phyloP scores from a whole-genome alignment of 2,113 vertebrate genomes.

The Okapia johnstoni region DNA sequence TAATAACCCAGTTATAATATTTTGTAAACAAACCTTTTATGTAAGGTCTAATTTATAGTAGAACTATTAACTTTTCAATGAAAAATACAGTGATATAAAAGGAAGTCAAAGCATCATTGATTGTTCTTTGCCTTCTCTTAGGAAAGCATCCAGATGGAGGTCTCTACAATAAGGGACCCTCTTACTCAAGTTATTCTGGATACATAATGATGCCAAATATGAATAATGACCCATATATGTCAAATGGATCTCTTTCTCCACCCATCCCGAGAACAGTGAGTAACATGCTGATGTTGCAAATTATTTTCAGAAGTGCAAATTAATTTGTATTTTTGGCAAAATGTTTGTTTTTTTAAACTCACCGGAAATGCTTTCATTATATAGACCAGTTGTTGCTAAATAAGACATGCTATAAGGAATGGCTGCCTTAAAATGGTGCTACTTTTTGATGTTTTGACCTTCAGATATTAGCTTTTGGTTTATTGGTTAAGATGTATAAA shows the following conservation, averaged over 20 bases:
- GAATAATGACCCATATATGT: conserved; percentile 97
- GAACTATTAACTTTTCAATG: conserved; percentile 21
- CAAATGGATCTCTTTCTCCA: conserved; percentile 96
- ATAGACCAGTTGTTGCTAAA: background rate
- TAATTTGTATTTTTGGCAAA: conserved; percentile 43
- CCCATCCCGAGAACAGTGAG: conserved; percentile 98
- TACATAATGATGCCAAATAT: conserved; percentile 99
- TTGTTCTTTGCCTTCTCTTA: conserved; percentile 68
- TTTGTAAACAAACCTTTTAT: conserved; percentile 51
- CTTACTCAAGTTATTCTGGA: conserved; percentile 93
- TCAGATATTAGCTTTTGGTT: conserved; percentile 15
- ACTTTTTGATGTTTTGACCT: conserved; percentile 4
- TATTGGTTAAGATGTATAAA: background rate
- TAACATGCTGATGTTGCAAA: conserved; percentile 68
- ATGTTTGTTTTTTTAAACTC: conserved; percentile 25
- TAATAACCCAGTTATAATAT: conserved; percentile 37
- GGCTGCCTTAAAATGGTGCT: background rate
- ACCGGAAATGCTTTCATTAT: conserved; percentile 1
- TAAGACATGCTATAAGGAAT: background rate
- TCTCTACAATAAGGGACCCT: conserved; percentile 94
- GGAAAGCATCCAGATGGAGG: conserved; percentile 92
- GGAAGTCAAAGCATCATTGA: background rate
- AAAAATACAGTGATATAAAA: background rate
- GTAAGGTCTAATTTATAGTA: background rate
- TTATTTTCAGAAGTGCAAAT: conserved; percentile 52